Evolutionary conservation across 2,797 vertebrate species (phyloP), one percentile per base, ranked within the genome.

Genomic region (Takifugu rubripes): DNA sequence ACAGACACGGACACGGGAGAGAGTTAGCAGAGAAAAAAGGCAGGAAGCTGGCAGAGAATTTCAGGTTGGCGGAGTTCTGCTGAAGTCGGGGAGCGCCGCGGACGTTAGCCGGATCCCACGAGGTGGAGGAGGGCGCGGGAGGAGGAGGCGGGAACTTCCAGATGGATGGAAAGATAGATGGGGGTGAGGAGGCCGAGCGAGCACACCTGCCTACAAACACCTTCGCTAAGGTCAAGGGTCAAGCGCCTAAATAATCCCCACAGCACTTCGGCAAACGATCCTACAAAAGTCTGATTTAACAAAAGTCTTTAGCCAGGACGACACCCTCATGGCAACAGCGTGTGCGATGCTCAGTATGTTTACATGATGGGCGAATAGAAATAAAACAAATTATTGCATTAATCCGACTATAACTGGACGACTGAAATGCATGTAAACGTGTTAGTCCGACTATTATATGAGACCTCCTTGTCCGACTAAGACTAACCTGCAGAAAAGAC

Each of bases 1-100:
- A 21, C 48, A 25, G 49, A 25, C 33, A 52, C 40, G 15, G 53
- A 63, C 59, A 59, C 25, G 58, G 47, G 40, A 77, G 52, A 69
- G 33, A 59, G 65, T 78, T 75, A 83, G 73, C 46, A 0, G 61
- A 4, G 27, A 5, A 16, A 6, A 10, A 56, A 40, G 15, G 33
- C 40, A 42, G 17, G 52, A 26, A 53, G 63, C 50, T 54, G 0
- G 0, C 40, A 49, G 48, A 46, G 70, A 50, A 12, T 21, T 21
- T 36, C 56, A 6, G 36, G 17, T 49, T 48, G 8, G 40, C 9
- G 9, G 14, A 44, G 45, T 64, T 49, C 66, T 21, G 70, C 52
- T n/a, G 58, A 40, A 46, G 49, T 58, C 69, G 12, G 60, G 21
- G 25, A 55, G 43, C 12, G 31, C 73, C 75, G 73, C 2, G 54